A percentile compares a stretch with the other conserved stretches of the same genome.
Conservation (phyloP, 2,797 vertebrate species). For the Sebastes taczanowskii region DNA sequence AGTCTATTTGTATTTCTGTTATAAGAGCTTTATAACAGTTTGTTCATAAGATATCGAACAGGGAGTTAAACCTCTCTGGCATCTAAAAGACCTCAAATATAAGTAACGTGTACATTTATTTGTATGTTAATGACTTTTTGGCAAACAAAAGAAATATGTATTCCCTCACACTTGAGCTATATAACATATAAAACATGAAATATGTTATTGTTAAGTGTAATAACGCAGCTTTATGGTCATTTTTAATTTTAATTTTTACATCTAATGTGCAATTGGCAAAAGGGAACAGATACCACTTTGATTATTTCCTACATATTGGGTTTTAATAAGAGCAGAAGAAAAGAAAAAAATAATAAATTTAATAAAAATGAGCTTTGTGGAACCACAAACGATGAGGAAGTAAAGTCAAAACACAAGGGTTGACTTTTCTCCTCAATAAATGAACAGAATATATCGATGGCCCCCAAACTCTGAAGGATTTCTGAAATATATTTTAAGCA, state of each 20-base stretch:
- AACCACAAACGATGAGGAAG: not conserved
- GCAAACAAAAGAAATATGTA: not conserved
- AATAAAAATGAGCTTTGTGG: not conserved
- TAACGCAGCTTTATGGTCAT: not conserved
- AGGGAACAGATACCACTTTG: not conserved
- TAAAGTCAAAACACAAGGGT: not conserved
- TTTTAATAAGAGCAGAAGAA: not conserved
- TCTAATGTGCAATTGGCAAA: not conserved
- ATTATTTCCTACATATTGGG: not conserved
- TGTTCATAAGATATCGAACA: not conserved
- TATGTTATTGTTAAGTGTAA: not conserved
- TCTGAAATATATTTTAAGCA: conserved; percentile 73
- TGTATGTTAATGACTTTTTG: not conserved
- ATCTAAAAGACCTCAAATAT: not conserved
- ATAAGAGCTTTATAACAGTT: not conserved
- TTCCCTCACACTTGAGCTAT: not conserved
- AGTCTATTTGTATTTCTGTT: not conserved
- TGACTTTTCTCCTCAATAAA: conserved; percentile 28
- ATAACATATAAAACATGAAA: not conserved
- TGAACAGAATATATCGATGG: fast-evolving
- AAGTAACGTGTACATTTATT: not conserved
- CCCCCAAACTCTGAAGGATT: conserved; percentile 38
- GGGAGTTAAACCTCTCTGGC: not conserved
- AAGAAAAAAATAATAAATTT: not conserved
- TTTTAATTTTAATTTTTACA: not conserved